Percentiles rank a stretch among this genome's conserved stretches.
phyloP scores from a whole-genome alignment of 2,113 vertebrate genomes.

The Pagrus major region DNA sequence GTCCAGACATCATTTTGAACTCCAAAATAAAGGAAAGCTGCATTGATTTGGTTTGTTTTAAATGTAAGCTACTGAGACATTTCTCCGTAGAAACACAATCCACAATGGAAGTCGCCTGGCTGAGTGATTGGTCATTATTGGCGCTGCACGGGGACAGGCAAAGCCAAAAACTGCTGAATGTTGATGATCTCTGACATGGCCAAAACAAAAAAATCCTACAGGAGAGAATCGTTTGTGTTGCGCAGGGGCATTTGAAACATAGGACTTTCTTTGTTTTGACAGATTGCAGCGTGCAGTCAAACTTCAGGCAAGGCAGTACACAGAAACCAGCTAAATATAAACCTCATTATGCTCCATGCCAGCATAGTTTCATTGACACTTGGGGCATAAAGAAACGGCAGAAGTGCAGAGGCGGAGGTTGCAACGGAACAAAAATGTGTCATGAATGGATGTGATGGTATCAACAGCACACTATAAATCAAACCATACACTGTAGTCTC shows the following conservation, averaged over 20 bases:
- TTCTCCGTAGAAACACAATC: slow-evolving; percentile 32
- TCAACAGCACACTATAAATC: slow-evolving; percentile 57
- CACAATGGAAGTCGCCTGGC: slow-evolving; percentile 26
- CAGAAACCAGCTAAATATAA: slow-evolving; percentile 75
- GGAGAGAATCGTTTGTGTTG: slow-evolving; percentile 56
- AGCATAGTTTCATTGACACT: slow-evolving; percentile 67
- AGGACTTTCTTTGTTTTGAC: slow-evolving; percentile 74
- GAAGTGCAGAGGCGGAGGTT: slow-evolving; percentile 61
- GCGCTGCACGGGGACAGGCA: background rate
- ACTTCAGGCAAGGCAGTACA: slow-evolving; percentile 58
- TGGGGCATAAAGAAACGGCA: slow-evolving; percentile 61
- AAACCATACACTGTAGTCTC: slow-evolving; percentile 52
- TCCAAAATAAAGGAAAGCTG: slow-evolving; percentile 6
- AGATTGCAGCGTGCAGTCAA: slow-evolving; percentile 63
- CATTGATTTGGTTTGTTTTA: slow-evolving; percentile 22
- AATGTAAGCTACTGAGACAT: slow-evolving; percentile 14
- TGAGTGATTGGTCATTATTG: slow-evolving; percentile 36
- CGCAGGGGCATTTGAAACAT: slow-evolving; percentile 55
- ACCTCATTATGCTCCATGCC: slow-evolving; percentile 72
- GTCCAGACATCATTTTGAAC: slow-evolving; percentile 29
- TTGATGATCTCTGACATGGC: slow-evolving; percentile 50
- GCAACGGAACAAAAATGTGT: slow-evolving; percentile 68
- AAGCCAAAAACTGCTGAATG: slow-evolving; percentile 49
- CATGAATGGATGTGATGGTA: slow-evolving; percentile 69
- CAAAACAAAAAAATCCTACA: slow-evolving; percentile 39